Base-by-base conservation (phyloP, 2,888 invertebrate genomes). In the Papilio demoleus region DNA sequence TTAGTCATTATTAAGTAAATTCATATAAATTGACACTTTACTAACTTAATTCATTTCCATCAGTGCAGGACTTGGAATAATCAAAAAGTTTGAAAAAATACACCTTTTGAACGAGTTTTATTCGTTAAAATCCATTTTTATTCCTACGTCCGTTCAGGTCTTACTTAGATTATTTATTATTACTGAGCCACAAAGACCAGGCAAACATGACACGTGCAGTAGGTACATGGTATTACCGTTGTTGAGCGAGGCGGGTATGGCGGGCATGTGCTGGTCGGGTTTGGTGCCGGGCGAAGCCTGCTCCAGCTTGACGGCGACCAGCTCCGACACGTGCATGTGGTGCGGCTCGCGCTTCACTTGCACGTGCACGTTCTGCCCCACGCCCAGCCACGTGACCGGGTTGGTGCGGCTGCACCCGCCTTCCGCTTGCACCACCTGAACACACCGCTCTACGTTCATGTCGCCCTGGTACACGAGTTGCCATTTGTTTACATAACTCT, bases 391-490 rank as follows among this genome's bases (percentile, higher is more conserved):
- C 68, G 95, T 94, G 70, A 95, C 93, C 4, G 95, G 95, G 82
- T 95, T 94, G 11, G 95, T 95, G 59, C 95, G 90, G 81, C 95
- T 95, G 83, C 95, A 96, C 1, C 95, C 95, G 67, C 94, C 93
- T 74, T 94, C 94, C 36, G 92, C 80, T 77, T 91, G 92, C 67
- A 90, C 82, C n/a, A 91, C 81, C 92, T 92, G 72, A 5, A 45
- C n/a, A 50, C 27, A 60, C 31, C 58, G 19, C 42, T 58, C 42
- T n/a, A 22, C 50, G 19, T 63, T 60, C 62, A 62, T 69, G 24
- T 22, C 47, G 38, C 17, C 36, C 60, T 62, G 36, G 36, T 59
- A 53, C 53, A n/a, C 24, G 27, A 63, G 24, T 53, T 53, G 53
- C 53, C n/a, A 53, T 14, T 53, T 53, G 53, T 53, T 59, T 59